Evolutionary conservation across 2,888 invertebrate genomes (phyloP).

Genomic region (Cabera pusaria): DNA sequence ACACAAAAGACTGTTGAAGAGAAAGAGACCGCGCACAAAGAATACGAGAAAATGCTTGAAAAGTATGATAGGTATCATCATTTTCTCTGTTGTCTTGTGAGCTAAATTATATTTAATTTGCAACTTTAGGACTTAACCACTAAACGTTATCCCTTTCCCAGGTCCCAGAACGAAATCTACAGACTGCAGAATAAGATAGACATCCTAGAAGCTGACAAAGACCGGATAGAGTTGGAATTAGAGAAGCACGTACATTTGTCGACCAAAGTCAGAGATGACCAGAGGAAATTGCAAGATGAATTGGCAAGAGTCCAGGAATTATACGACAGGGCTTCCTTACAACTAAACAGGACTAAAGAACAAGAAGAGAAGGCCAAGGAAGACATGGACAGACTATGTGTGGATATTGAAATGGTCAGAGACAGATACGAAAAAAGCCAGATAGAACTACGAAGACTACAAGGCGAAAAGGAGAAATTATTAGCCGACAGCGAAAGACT

Average conservation of each 20-base stretch:
- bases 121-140: constrained; percentile 11
- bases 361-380: constrained; percentile 95
- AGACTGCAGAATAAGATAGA: constrained; percentile 95
- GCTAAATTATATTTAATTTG: constrained; percentile 53
- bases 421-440: constrained; percentile 95
- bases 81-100: constrained; percentile 71
- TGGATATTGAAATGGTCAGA: constrained; percentile 93
- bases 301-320: constrained; percentile 93
- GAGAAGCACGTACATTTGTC: constrained; percentile 92
- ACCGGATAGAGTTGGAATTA: constrained; percentile 91
- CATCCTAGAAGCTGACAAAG: constrained; percentile 93
- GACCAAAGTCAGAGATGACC: constrained; percentile 92
- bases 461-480: constrained; percentile 93
- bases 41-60: constrained; percentile 95
- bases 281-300: constrained; percentile 94
- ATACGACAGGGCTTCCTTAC: constrained; percentile 93
- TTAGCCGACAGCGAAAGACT: constrained; percentile 92
- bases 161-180: constrained; percentile 95
- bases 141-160: constrained; percentile 57
- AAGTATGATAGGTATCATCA: constrained; percentile 92
- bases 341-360: constrained; percentile 93
- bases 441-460: constrained; percentile 91
- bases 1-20: constrained; percentile 94
- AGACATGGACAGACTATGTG: constrained; percentile 88
- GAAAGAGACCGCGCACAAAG: constrained; percentile 93